Evolutionary conservation across 1,140 invertebrate genomes (phyloP).

Genomic region (Bactericera cockerelli): DNA sequence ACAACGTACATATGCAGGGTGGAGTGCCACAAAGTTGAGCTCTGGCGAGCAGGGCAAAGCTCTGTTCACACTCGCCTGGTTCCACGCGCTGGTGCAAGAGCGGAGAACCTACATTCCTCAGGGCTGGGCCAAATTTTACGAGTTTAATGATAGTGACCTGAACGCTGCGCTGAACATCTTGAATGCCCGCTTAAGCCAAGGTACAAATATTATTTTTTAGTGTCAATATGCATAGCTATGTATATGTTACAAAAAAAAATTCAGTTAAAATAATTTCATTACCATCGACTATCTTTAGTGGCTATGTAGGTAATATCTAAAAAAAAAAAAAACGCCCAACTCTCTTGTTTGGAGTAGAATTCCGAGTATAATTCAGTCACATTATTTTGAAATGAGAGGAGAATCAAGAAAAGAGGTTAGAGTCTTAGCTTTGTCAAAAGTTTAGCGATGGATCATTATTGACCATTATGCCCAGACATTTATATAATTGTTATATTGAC

Average conservation of each 20-base stretch:
- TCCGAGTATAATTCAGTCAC: no score
- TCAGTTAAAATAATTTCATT: neutral
- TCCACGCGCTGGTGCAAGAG: slow-evolving; percentile 79
- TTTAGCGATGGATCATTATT: no score
- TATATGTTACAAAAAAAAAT: neutral
- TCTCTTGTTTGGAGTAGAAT: no score
- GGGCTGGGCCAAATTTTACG: slow-evolving; percentile 79
- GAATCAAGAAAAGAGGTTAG: no score
- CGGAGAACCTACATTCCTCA: slow-evolving; percentile 70
- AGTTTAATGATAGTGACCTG: slow-evolving; percentile 74
- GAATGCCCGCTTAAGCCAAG: neutral
- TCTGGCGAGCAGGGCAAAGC: slow-evolving; percentile 32
- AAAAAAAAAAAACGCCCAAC: no score
- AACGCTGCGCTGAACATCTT: slow-evolving; percentile 58
- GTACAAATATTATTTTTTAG: neutral
- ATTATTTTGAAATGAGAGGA: no score
- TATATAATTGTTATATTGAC: no score
- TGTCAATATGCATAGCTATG: no score
- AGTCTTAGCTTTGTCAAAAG: no score
- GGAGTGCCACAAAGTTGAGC: slow-evolving; percentile 28
- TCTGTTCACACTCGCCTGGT: slow-evolving; percentile 56
- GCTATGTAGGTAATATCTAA: no score
- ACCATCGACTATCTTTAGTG: neutral
- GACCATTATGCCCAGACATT: no score
- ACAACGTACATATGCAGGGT: slow-evolving; percentile 38